phyloP scores from a whole-genome alignment of 2,797 vertebrate species.

The Sarcophilus harrisii region DNA sequence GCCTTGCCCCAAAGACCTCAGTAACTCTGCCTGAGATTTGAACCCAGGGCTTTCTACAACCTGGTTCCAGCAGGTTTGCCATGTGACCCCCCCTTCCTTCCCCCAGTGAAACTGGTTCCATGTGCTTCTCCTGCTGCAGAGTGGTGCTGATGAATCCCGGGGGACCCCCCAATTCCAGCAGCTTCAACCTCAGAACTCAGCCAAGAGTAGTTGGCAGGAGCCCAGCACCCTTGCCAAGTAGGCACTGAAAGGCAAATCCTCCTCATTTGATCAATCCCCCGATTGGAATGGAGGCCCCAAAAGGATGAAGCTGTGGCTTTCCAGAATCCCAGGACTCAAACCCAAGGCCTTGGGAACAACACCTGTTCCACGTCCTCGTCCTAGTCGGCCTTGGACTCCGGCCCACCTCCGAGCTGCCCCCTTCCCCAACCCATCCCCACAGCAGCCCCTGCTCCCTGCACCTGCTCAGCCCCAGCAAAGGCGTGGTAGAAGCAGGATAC shows the following conservation, averaged over 20 bases:
- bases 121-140: too few species aligned
- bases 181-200: neutral
- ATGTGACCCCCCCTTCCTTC: too few species aligned
- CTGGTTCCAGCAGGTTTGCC: neutral
- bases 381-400: neutral
- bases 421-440: neutral
- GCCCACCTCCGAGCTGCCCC: neutral
- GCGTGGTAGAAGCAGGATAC: slow-evolving; percentile 97
- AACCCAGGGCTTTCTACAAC: neutral
- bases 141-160: neutral
- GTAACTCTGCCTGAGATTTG: neutral
- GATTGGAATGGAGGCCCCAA: neutral
- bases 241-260: neutral
- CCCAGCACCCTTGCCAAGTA: neutral
- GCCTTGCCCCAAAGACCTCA: neutral
- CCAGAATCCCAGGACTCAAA: neutral
- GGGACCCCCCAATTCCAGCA: neutral
- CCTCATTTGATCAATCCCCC: neutral
- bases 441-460: slow-evolving; percentile 58
- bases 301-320: neutral
- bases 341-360: neutral
- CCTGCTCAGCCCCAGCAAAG: slow-evolving; percentile 94
- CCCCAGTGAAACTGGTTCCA: too few species aligned
- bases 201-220: neutral
- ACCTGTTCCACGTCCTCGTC: neutral